Evolutionary conservation across 2,888 invertebrate species (phyloP), one percentile per base, ranked within the genome.

Genomic region (Limenitis camilla): DNA sequence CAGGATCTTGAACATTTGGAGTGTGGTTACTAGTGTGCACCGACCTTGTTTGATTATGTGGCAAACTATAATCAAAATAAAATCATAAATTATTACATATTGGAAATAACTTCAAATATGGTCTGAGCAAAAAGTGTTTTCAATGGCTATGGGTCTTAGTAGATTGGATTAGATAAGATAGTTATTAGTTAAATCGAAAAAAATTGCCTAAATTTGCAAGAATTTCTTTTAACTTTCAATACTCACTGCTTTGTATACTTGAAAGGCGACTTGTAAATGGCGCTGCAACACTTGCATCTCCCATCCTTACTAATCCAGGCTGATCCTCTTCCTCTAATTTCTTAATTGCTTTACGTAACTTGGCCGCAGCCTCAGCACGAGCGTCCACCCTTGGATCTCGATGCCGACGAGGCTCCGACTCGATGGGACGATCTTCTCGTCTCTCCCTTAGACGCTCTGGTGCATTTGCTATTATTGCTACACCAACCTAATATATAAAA

Each of bases 1-100:
- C 52, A 99, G 88, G 66, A 99, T 99, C 89, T 99, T 99, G 88
- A 99, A 99, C 99, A 99, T 99, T 83, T 99, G 99, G 55, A 99
- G 89, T 0, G 99, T 99, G 0, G 99, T 99, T 19, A 99, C 99
- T 55, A 99, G 88, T 0, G 99, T 99, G 78, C 99, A 99, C 27
- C 99, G 92, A 1, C 99, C 99, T 89, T 99, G 99, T 77, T 99
- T 99, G 71, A 99, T 98, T 59, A 99, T 96, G 86, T 99, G 98
- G 74, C 98, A 99, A 71, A 99, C 98, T 98, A 88, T 49, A 62
- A 64, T 42, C 1, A 36, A 52, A 49, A 50, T 48, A 43, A 10
- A 51, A 27, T 33, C 11, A 44, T 35, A 35, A 35, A 36, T 35
- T 10, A 9, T 5, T 10, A 36, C 0, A 36, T 36, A n/a, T n/a